Evolutionary conservation across 2,797 vertebrate species (phyloP).

Genomic region (Chelonia mydas): DNA sequence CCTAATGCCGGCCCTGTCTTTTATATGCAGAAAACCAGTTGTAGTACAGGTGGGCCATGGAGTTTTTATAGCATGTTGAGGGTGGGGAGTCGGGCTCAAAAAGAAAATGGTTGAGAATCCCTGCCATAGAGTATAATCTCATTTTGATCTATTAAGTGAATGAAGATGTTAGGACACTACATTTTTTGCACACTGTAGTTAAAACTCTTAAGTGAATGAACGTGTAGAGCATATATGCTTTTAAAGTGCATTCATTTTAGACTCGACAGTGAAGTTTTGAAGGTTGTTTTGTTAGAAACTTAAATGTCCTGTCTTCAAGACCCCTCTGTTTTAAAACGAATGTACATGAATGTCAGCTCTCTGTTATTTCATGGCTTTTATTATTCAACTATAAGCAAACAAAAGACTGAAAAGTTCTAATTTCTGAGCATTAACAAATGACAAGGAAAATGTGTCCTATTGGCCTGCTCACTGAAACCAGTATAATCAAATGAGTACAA

Average conservation of each 20-base stretch:
- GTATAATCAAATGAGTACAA: background rate
- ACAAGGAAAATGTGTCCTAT: constrained; percentile 35
- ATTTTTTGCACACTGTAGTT: background rate
- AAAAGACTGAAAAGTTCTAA: constrained; percentile 3
- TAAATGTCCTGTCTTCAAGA: background rate
- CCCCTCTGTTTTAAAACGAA: background rate
- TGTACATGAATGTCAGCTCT: background rate
- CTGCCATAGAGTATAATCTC: background rate
- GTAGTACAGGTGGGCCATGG: too few species aligned
- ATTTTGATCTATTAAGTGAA: background rate
- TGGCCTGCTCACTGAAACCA: constrained; percentile 25
- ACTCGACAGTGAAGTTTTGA: background rate
- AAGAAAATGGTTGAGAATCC: too few species aligned
- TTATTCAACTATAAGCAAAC: constrained; percentile 57
- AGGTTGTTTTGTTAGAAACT: background rate
- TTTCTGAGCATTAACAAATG: constrained; percentile 62
- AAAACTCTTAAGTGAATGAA: background rate
- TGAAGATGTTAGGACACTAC: background rate
- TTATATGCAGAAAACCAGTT: too few species aligned
- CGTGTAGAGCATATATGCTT: background rate
- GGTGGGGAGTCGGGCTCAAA: too few species aligned
- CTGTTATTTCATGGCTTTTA: constrained; percentile 54
- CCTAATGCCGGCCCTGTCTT: too few species aligned
- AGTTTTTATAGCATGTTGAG: too few species aligned
- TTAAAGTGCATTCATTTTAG: background rate